Evolutionary conservation across 2,797 vertebrate species (phyloP).

Genomic region (Morelia viridis): DNA sequence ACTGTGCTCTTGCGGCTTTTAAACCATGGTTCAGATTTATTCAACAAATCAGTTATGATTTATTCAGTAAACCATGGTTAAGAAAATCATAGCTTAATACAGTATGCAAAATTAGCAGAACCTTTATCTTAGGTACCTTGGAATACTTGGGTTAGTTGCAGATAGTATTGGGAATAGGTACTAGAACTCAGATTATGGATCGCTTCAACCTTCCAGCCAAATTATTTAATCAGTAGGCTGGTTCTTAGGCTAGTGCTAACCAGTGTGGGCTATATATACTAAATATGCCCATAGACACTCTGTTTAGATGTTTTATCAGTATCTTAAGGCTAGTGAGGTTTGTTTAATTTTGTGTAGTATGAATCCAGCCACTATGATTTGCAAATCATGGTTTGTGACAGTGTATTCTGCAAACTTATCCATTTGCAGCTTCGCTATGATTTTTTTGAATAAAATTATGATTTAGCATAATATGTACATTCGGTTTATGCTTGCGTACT

Average conservation of each 20-base stretch:
- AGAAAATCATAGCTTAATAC: too few relatives aligned
- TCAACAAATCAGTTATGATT: background rate
- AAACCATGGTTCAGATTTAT: background rate
- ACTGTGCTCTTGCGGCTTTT: background rate
- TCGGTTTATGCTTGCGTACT: background rate
- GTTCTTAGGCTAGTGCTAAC: background rate
- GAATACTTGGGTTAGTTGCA: background rate
- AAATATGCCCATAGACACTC: background rate
- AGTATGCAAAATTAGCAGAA: too few relatives aligned
- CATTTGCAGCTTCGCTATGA: too few relatives aligned
- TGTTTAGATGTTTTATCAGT: background rate
- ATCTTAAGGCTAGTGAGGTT: too few relatives aligned
- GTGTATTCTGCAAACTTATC: too few relatives aligned
- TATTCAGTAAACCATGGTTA: too few relatives aligned
- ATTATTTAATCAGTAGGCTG: background rate
- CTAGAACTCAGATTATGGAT: background rate
- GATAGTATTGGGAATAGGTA: background rate
- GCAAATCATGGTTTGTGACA: background rate
- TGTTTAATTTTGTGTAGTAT: too few relatives aligned
- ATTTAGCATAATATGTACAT: too few relatives aligned
- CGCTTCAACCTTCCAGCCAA: background rate
- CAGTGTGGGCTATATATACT: background rate
- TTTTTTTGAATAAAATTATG: too few relatives aligned
- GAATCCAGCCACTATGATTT: too few relatives aligned
- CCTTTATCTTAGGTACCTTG: background rate